Percentiles rank a stretch among this genome's conserved stretches.
Evolutionary conservation across 2,888 invertebrate genomes (phyloP).

Genomic region (Pristionchus exspectatus): DNA sequence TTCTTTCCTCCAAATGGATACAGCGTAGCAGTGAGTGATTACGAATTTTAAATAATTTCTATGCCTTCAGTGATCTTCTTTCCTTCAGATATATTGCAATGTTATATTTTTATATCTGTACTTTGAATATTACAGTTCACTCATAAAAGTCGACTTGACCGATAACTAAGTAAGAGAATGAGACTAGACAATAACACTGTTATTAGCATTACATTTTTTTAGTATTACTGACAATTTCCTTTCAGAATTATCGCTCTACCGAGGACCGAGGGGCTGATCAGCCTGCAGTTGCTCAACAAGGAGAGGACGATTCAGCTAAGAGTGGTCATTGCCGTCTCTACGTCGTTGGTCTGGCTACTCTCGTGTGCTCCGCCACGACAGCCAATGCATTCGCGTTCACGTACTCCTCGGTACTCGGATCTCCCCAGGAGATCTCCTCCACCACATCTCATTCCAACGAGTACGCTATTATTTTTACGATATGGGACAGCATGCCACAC

Average conservation of each 20-base stretch:
- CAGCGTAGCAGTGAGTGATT: not conserved
- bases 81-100: too few species aligned
- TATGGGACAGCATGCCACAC: not conserved
- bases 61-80: too few species aligned
- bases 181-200: too few species aligned
- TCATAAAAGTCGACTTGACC: too few species aligned
- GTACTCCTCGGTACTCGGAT: not conserved
- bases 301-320: not conserved
- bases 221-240: not conserved
- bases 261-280: not conserved
- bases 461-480: not conserved
- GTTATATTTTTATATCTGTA: too few species aligned
- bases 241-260: not conserved
- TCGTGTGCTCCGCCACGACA: not conserved
- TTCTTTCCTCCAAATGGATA: not conserved
- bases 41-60: not conserved
- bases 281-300: not conserved
- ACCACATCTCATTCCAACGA: not conserved
- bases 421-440: not conserved
- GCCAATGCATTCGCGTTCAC: not conserved
- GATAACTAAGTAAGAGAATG: too few species aligned
- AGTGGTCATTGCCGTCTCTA: not conserved
- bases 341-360: not conserved
- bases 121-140: too few species aligned
- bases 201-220: too few species aligned